phyloP scores from a whole-genome alignment of 2,113 vertebrate species.

The Gambusia holbrooki region DNA sequence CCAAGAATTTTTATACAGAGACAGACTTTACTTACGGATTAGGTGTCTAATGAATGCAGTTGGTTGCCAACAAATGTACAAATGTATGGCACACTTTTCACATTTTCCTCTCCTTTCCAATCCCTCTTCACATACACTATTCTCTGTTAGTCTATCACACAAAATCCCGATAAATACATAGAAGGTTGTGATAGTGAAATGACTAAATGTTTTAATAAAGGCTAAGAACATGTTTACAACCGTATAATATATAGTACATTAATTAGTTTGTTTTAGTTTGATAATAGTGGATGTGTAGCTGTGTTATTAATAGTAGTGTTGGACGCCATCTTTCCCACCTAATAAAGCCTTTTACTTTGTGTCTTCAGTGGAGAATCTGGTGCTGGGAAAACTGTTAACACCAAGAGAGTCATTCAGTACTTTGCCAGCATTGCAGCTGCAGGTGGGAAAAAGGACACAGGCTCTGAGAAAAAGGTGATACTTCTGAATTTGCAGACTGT shows the following conservation, averaged over 20 bases:
- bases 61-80: background rate
- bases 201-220: background rate
- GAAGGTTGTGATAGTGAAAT: background rate
- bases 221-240: background rate
- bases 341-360: constrained; percentile 10
- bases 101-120: background rate
- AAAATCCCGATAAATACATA: background rate
- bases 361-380: constrained; percentile 90
- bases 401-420: constrained; percentile 93
- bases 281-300: too few relatives aligned
- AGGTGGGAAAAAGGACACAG: constrained; percentile 84
- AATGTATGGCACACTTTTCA: background rate
- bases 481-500: background rate
- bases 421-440: constrained; percentile 91
- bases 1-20: background rate
- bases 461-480: constrained; percentile 84
- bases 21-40: background rate
- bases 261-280: too few relatives aligned
- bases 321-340: background rate
- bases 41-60: background rate
- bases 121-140: background rate
- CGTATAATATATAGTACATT: too few relatives aligned
- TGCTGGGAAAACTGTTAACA: constrained; percentile 94
- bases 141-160: background rate
- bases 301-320: too few relatives aligned